Base-by-base conservation (phyloP, 2,888 invertebrate species). In the Lysandra coridon region DNA sequence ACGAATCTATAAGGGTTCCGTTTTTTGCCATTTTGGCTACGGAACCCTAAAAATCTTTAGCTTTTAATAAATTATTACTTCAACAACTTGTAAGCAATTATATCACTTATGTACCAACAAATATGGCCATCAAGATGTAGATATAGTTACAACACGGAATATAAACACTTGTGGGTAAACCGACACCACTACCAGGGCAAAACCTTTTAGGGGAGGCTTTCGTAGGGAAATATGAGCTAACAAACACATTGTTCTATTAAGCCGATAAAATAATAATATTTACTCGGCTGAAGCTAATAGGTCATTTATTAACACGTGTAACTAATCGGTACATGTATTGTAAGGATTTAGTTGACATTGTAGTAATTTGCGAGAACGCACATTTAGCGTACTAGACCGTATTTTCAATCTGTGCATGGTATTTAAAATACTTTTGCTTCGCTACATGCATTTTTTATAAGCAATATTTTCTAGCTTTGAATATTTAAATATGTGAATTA, bases 81-180 rank as follows among this genome's bases (percentile, higher is more conserved):
- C 6, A 62, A 37, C 33, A 73, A 37, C n/a, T 17, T 40, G 17
- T 44, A n/a, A 1, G 7, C 73, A 74, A 23, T 12, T 44, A n/a
- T 74, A 74, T 14, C 12, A 23, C 7, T 44, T 6, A 23, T 23
- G 40, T 44, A n/a, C 17, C 6, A 23, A 23, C 44, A 76, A 49
- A 23, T 17, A 3, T 33, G 76, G 33, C 76, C 76, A 53, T 76
- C 57, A 53, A 33, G 76, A 53, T 57, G 23, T 76, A 53, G 30
- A 76, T 76, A 76, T 57, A 76, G 30, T 57, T 76, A 57, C 76
- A 57, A 57, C 10, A 17, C 30, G 53, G 30, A 53, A 23, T 4
- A 57, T 33, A 53, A 57, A 14, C 69, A 37, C 69, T 69, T 57
- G 76, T 17, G 76, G 76, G 57, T 76, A 76, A 76, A 5, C n/a